phyloP scores from a whole-genome alignment of 92 coral and sea anemone species.

The Metridium senile region DNA sequence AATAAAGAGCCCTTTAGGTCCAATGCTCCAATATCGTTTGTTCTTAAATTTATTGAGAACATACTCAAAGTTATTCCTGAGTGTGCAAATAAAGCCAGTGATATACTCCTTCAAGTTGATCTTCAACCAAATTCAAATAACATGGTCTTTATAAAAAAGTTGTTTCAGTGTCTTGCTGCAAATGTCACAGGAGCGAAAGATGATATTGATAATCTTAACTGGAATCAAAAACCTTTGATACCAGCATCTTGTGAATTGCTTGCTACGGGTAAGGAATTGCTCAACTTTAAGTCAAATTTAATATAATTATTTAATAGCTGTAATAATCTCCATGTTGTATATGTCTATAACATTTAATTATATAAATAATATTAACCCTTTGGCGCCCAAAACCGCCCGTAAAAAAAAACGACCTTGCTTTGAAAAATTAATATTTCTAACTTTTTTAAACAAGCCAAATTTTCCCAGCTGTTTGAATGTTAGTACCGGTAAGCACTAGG shows the following conservation, averaged over 20 bases:
- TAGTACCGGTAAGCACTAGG: no score
- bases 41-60: conserved; percentile 6
- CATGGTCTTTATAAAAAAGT: conserved; percentile 30
- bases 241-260: conserved; percentile 25
- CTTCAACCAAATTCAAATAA: not conserved
- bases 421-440: no score
- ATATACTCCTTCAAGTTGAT: not conserved
- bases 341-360: no score
- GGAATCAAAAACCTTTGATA: conserved; percentile 61
- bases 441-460: no score
- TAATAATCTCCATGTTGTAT: no score
- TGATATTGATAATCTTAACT: conserved; percentile 35
- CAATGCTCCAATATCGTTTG: no score
- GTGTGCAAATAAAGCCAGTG: not conserved
- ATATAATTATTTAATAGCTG: no score
- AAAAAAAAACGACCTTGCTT: no score
- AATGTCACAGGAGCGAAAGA: conserved; percentile 53
- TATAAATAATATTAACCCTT: no score
- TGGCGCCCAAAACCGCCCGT: no score
- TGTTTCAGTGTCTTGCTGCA: conserved; percentile 37
- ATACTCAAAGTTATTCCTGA: conserved; percentile 9
- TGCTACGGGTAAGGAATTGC: not conserved
- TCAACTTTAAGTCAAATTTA: not conserved
- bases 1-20: not conserved
- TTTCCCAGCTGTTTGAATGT: no score